Percentiles rank a stretch among this genome's conserved stretches.
These are phyloP conservation scores for Collichthys lucidus DNA, from an alignment of 2,113 vertebrate species.

Conservation along the genomic window DNA sequence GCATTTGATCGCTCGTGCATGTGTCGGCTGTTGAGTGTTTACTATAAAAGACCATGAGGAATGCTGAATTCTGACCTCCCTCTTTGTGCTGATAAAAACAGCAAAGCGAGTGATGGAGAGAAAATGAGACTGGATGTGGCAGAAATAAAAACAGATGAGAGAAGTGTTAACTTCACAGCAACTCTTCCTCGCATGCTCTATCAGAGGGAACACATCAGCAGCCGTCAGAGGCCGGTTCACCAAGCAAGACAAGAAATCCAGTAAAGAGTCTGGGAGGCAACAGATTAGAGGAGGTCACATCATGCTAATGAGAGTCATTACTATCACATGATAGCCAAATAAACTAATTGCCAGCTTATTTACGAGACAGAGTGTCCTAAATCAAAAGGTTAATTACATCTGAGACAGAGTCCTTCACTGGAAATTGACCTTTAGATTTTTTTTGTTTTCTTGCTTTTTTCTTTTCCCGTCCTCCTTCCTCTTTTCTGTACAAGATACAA, in stretches of 20 bases:
- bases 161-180: slow-evolving; percentile 59
- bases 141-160: slow-evolving; percentile 43
- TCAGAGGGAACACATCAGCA: slow-evolving; percentile 56
- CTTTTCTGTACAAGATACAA: slow-evolving; percentile 75
- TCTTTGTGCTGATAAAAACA: slow-evolving; percentile 63
- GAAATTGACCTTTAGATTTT: slow-evolving; percentile 81
- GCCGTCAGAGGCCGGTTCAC: slow-evolving; percentile 57
- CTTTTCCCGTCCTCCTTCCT: slow-evolving; percentile 18
- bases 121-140: slow-evolving; percentile 21
- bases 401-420: slow-evolving; percentile 85
- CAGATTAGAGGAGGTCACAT: slow-evolving; percentile 82
- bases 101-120: neutral
- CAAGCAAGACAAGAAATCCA: slow-evolving; percentile 51
- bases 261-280: slow-evolving; percentile 67
- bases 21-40: slow-evolving; percentile 44
- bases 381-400: slow-evolving; percentile 87
- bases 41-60: slow-evolving; percentile 6
- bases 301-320: slow-evolving; percentile 86
- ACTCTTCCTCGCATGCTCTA: slow-evolving; percentile 28
- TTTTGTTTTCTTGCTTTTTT: slow-evolving; percentile 63
- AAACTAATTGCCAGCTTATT: slow-evolving; percentile 85
- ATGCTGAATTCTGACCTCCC: slow-evolving; percentile 19
- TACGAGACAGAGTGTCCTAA: slow-evolving; percentile 75
- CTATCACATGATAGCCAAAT: slow-evolving; percentile 83
- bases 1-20: slow-evolving; percentile 49